Conservation (phyloP, 2,113 vertebrate genomes). For the Podarcis muralis region DNA sequence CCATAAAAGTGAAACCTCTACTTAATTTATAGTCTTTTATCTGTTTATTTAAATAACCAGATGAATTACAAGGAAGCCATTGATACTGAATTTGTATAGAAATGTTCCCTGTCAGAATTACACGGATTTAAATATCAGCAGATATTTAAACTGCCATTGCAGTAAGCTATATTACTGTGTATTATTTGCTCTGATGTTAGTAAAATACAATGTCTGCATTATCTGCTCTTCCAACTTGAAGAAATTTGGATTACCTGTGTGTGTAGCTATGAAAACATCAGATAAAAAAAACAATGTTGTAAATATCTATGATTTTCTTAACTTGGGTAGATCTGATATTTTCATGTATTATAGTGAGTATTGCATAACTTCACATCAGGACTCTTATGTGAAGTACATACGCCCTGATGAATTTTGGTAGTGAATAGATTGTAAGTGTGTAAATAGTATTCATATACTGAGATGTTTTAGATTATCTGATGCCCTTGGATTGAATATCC, state of each 20-base stretch:
- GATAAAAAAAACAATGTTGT: slow-evolving; percentile 55
- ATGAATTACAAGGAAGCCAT: background rate
- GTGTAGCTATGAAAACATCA: slow-evolving; percentile 37
- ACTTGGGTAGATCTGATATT: slow-evolving; percentile 64
- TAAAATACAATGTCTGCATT: slow-evolving; percentile 37
- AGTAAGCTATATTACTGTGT: background rate
- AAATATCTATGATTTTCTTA: slow-evolving; percentile 54
- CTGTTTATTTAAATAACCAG: slow-evolving; percentile 24
- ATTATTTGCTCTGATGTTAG: slow-evolving; percentile 18
- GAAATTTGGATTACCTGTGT: slow-evolving; percentile 20
- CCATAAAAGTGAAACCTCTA: slow-evolving; percentile 9
- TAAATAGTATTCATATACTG: slow-evolving; percentile 68
- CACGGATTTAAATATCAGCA: slow-evolving; percentile 23
- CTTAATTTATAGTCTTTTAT: slow-evolving; percentile 6
- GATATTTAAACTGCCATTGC: slow-evolving; percentile 50
- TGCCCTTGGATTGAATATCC: slow-evolving; percentile 66
- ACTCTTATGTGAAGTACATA: slow-evolving; percentile 40
- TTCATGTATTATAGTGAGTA: slow-evolving; percentile 59
- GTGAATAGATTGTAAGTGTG: slow-evolving; percentile 60
- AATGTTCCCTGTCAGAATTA: background rate
- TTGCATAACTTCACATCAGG: slow-evolving; percentile 60
- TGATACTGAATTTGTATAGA: slow-evolving; percentile 22
- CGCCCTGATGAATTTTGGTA: slow-evolving; percentile 68
- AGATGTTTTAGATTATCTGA: slow-evolving; percentile 68
- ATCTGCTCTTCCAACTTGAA: slow-evolving; percentile 23